Percentiles rank a stretch among this genome's conserved stretches.
Evolutionary conservation across 2,888 invertebrate genomes (phyloP).

Genomic region (Hofmannophila pseudospretella): DNA sequence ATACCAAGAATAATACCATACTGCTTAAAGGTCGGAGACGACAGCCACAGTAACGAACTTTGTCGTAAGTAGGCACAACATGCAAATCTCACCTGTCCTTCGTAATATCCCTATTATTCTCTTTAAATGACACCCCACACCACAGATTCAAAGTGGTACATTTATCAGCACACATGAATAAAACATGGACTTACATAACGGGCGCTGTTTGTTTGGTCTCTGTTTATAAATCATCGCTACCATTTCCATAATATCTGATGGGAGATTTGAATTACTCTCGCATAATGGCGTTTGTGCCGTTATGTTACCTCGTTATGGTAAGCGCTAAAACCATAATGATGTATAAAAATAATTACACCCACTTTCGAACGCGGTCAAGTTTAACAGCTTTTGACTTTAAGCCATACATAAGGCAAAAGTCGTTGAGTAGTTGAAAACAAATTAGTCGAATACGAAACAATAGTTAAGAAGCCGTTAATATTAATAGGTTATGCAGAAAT

Average conservation of each 20-base stretch:
- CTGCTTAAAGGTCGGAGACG: too few species aligned
- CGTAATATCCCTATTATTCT: conserved; percentile 1
- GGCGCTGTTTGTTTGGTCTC: conserved; percentile 17
- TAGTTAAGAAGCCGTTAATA: conserved; percentile 11
- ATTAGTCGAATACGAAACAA: too few species aligned
- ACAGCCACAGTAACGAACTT: too few species aligned
- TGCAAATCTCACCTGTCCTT: not conserved
- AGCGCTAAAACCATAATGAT: conserved; percentile 10
- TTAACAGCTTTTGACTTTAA: conserved; percentile 2
- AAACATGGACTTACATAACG: conserved; percentile 32
- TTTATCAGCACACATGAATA: conserved; percentile 25
- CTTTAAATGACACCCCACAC: conserved; percentile 5
- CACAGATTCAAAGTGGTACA: conserved; percentile 7
- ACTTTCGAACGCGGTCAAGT: conserved; percentile 5
- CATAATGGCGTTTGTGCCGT: conserved; percentile 10
- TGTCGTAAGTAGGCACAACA: not conserved
- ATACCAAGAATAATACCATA: too few species aligned
- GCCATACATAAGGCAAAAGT: not conserved
- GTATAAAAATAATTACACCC: conserved; percentile 9
- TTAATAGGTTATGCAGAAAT: too few species aligned
- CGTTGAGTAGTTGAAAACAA: conserved; percentile 1
- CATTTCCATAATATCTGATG: conserved; percentile 27
- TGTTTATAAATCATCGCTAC: conserved; percentile 29
- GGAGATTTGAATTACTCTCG: conserved; percentile 17
- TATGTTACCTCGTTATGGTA: conserved; percentile 11